These are phyloP conservation scores for Helicoverpa assulta DNA, from an alignment of 2,888 invertebrate genomes.

Conservation along the genomic window DNA sequence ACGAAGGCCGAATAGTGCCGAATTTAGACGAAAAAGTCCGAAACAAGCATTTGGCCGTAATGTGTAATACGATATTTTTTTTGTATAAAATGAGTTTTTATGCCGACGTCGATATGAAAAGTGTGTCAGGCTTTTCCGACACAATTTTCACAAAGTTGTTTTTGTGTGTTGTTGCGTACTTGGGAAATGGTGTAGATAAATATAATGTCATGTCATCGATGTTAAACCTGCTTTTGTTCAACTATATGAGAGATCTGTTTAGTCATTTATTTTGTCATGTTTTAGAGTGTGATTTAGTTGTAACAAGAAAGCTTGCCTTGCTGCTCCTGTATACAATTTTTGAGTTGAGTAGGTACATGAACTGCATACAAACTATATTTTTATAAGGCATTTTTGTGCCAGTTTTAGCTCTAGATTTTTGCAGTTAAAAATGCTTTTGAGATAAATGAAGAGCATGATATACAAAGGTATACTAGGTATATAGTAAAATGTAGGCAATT, in stretches of 20 bases:
- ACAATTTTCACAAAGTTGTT: slow-evolving; percentile 36
- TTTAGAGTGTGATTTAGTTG: slow-evolving; percentile 10
- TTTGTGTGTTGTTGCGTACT: slow-evolving; percentile 36
- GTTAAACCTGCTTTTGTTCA: slow-evolving; percentile 44
- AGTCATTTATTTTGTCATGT: too few relatives aligned
- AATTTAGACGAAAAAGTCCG: slow-evolving; percentile 38
- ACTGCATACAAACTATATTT: too few relatives aligned
- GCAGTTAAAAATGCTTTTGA: too few relatives aligned
- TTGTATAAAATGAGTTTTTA: slow-evolving; percentile 56
- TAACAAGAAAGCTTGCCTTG: not conserved
- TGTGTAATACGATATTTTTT: slow-evolving; percentile 52
- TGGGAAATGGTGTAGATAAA: not conserved
- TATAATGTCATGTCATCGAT: slow-evolving; percentile 36
- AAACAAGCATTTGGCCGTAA: slow-evolving; percentile 49
- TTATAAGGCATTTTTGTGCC: too few relatives aligned
- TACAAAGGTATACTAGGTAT: too few relatives aligned
- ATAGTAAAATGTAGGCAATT: too few relatives aligned
- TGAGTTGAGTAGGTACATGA: too few relatives aligned
- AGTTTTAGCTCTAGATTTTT: too few relatives aligned
- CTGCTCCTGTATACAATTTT: too few relatives aligned
- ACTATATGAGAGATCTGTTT: too few relatives aligned
- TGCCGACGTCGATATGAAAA: slow-evolving; percentile 44
- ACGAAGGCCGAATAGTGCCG: slow-evolving; percentile 43
- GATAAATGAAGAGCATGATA: too few relatives aligned
- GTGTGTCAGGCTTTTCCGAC: slow-evolving; percentile 48